phyloP scores from a whole-genome alignment of 2,888 invertebrate genomes.

The Lacanobia wlatinum region DNA sequence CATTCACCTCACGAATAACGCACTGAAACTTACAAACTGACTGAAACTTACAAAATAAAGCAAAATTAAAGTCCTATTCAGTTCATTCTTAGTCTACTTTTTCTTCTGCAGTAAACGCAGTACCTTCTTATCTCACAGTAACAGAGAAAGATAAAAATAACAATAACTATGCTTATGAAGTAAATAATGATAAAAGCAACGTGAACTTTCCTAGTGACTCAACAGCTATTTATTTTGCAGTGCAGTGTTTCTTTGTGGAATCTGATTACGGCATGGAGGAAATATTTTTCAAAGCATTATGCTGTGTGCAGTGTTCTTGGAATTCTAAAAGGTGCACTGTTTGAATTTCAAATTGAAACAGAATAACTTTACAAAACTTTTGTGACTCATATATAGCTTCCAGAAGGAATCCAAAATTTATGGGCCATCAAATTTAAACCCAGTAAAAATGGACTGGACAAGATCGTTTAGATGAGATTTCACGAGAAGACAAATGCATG shows the following conservation, averaged over 20 bases:
- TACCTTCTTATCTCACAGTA: constrained; percentile 24
- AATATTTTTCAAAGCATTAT: constrained; percentile 53
- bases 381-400: constrained; percentile 5
- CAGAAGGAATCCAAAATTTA: neutral
- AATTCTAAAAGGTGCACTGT: constrained; percentile 46
- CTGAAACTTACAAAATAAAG: constrained; percentile 3
- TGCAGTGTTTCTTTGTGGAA: constrained; percentile 38
- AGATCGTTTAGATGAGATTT: neutral
- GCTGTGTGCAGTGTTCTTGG: constrained; percentile 40
- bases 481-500: too few species aligned
- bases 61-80: constrained; percentile 21
- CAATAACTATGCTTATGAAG: constrained; percentile 19
- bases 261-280: constrained; percentile 47
- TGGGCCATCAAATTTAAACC: neutral
- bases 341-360: constrained; percentile 42
- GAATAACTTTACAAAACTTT: constrained; percentile 16
- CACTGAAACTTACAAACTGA: constrained; percentile 4
- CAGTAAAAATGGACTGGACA: neutral
- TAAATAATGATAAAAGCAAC: constrained; percentile 40
- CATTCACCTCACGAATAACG: constrained; percentile 12
- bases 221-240: constrained; percentile 41
- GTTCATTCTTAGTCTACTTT: constrained; percentile 10
- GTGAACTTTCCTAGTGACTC: constrained; percentile 42
- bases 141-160: constrained; percentile 33
- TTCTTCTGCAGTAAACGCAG: neutral